Evolutionary conservation across 2,888 invertebrate genomes (phyloP).

Genomic region (Thereva unica): DNA sequence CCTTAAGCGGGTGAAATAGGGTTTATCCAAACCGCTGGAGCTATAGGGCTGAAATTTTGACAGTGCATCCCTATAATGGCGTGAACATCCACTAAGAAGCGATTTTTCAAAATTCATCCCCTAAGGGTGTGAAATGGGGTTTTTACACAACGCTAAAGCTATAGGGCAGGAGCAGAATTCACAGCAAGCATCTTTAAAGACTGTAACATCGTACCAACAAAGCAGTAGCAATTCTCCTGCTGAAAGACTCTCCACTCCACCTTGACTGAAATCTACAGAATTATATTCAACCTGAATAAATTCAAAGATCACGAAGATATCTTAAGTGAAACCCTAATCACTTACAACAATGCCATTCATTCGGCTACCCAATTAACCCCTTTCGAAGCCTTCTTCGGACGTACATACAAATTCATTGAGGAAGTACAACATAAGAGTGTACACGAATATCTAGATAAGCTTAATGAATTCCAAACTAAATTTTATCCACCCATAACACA

Average conservation of each 20-base stretch:
- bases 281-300: constrained; percentile 24
- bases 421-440: too few relatives aligned
- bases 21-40: too few relatives aligned
- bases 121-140: constrained; percentile 32
- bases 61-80: too few relatives aligned
- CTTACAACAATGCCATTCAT: constrained; percentile 7
- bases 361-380: constrained; percentile 1
- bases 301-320: constrained; percentile 7
- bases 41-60: too few relatives aligned
- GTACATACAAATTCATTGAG: too few relatives aligned
- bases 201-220: constrained; percentile 40
- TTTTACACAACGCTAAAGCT: constrained; percentile 22
- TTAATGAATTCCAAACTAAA: too few relatives aligned
- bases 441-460: too few relatives aligned
- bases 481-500: too few relatives aligned
- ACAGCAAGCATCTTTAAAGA: constrained; percentile 39
- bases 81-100: too few relatives aligned
- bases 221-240: constrained; percentile 38
- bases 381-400: constrained; percentile 2
- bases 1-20: too few relatives aligned
- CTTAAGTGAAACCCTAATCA: neutral
- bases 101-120: constrained; percentile 13
- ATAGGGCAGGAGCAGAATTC: constrained; percentile 36
- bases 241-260: constrained; percentile 39
- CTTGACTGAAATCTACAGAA: constrained; percentile 41